Evolutionary conservation across 2,797 vertebrate genomes (phyloP), one percentile per base, ranked within the genome.

Genomic region (Karalla daura): DNA sequence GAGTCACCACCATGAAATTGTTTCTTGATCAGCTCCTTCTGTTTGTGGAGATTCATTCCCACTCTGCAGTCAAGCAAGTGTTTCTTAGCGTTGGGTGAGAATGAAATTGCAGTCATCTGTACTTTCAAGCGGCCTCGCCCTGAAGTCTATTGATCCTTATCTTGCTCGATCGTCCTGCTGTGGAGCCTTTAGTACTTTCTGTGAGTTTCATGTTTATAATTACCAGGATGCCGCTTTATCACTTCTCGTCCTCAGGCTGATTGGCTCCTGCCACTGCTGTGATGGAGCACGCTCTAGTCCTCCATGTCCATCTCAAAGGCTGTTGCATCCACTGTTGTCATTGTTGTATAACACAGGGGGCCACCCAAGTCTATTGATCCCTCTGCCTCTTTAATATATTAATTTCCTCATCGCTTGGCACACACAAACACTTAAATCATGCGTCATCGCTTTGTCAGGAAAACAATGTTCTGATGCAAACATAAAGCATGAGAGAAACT

Each of bases 171-270:
- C 4, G 7, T 49, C 35, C 35, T 23, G 49, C 32, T 61, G 58
- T 28, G 14, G 18, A 46, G 47, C 44, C 33, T 62, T 18, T 15
- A 75, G 64, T 69, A 7, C 25, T 70, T 68, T 67, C 14, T 58
- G 25, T 12, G 52, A 62, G 62, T 62, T 76, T 65, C 25, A 62
- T 74, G 56, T 81, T 80, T 82, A n/a, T 74, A 73, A 78, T 85
- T 73, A 79, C 65, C 56, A 53, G 50, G 14, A 36, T 23, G 49
- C 71, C 60, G 56, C 67, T 84, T 82, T 21, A 74, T 84, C 81
- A 77, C 83, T 36, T 60, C 33, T 25, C 63, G 32, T 71, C 75
- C 74, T 55, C 0, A 18, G 69, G 66, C 55, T 43, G 62, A 74
- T 53, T 73, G 78, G 52, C 53, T 63, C 47, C 18, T 1, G 20